Evolutionary conservation across 92 coral and sea anemone species (phyloP).

Genomic region (Palythoa grandiflora): DNA sequence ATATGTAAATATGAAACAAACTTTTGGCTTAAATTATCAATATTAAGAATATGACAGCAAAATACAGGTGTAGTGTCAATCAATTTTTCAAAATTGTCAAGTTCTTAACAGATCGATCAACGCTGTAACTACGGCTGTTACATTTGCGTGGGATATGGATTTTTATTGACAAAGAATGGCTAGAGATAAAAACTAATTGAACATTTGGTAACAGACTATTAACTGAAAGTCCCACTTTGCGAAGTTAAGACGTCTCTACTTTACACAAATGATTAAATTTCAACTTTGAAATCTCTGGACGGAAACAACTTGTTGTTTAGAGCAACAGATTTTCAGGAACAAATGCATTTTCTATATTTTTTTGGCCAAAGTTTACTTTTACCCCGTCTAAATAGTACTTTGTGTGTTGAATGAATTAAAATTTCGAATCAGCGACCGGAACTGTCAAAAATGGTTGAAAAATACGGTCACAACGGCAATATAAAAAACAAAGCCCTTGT

Average conservation of each 20-base stretch:
- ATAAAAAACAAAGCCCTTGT: neutral
- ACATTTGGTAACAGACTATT: neutral
- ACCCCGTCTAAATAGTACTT: neutral
- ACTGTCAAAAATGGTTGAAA: neutral
- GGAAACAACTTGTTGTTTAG: neutral
- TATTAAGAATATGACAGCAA: conserved; percentile 25
- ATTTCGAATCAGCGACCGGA: conserved; percentile 32
- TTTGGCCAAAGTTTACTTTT: conserved; percentile 21
- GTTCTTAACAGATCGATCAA: conserved; percentile 25
- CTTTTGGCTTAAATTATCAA: conserved; percentile 1
- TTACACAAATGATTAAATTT: neutral
- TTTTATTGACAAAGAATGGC: conserved; percentile 34
- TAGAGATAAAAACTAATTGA: neutral
- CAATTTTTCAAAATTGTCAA: conserved; percentile 24
- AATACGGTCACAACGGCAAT: neutral
- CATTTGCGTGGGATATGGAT: conserved; percentile 19
- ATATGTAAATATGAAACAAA: conserved; percentile 28
- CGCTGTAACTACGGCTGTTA: conserved; percentile 15
- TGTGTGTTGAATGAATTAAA: conserved; percentile 28
- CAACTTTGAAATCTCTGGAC: neutral
- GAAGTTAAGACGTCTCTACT: neutral
- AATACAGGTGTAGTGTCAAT: conserved; percentile 39
- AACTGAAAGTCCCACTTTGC: neutral
- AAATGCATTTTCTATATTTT: neutral
- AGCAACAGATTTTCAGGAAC: conserved; percentile 19